Base-by-base conservation (phyloP, 2,797 vertebrate genomes). In the Hippocampus kuda region DNA sequence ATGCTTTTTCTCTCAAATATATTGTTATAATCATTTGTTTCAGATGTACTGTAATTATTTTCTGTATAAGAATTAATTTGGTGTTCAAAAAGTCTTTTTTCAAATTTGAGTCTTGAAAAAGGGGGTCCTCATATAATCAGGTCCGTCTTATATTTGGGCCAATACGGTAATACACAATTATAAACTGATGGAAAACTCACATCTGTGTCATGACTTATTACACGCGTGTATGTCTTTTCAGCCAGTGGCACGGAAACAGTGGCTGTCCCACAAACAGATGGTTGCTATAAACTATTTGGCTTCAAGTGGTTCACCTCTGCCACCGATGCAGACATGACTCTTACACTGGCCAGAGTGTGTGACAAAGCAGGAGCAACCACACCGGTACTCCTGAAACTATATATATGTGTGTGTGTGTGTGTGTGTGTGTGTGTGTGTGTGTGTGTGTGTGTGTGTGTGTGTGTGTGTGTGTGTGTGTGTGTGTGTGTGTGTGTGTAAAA, bases 231-330 rank as follows among this genome's bases (percentile, higher is more conserved):
- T 13, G 3, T 70, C 38, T 75, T 65, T 70, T 70, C 79, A 96
- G 94, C 83, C 1, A 83, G 77, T 0, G 88, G 93, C 61, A 97
- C 93, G 0, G 91, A 96, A 88, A 94, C 94, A 0, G 79, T 94
- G 64, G 94, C 94, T 70, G 82, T 82, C 66, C 85, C 81, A 53
- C 92, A 93, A 80, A 77, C 81, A 0, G 91, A 94, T 9, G 93
- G 93, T 1, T 88, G 83, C 0, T 93, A 92, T 65, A 80, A 60
- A 56, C 93, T 96, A 0, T 86, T 92, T 0, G 94, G 94, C 0
- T 94, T 92, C 71, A 95, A 95, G 75, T 94, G 94, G 93, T 95
- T 95, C 81, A 93, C 93, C 2, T 94, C 93, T 0, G 93, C 93
- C 22, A 92, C 92, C 2, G 94, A 96, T 2, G 91, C 94, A 24